Evolutionary conservation across 2,888 invertebrate species (phyloP).

Genomic region (Acrobeloides nanus): DNA sequence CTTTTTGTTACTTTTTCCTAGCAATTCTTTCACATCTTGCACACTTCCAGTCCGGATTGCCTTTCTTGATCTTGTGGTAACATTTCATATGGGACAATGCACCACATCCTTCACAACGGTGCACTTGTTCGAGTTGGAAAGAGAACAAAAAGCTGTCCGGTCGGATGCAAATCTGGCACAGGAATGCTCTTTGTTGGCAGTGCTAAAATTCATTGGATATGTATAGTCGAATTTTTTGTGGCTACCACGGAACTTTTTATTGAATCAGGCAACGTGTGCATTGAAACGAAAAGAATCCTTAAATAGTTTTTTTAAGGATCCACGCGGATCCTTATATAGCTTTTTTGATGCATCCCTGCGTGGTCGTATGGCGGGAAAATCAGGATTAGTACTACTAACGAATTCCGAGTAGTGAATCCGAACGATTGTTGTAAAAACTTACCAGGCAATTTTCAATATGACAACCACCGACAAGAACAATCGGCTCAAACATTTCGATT

Average conservation of each 20-base stretch:
- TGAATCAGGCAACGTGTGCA: no score
- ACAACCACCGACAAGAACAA: constrained; percentile 23
- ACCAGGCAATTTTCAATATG: constrained; percentile 26
- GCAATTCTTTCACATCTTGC: constrained; percentile 23
- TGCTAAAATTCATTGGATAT: constrained; percentile 12
- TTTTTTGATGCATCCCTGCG: no score
- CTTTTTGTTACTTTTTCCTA: constrained; percentile 15
- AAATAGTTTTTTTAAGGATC: no score
- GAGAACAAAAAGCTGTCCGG: constrained; percentile 32
- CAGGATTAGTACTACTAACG: no score
- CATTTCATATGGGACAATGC: constrained; percentile 30
- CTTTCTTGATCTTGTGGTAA: constrained; percentile 10
- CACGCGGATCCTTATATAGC: no score
- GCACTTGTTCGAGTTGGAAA: constrained; percentile 34
- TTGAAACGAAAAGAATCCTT: no score
- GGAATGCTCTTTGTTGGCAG: constrained; percentile 28
- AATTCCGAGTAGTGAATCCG: no score
- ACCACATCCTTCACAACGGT: constrained; percentile 36
- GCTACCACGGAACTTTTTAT: no score
- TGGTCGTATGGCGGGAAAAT: no score
- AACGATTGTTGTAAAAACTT: constrained; percentile 3
- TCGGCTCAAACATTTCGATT: constrained; percentile 28
- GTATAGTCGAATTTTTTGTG: background rate
- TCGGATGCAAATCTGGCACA: constrained; percentile 34
- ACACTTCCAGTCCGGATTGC: constrained; percentile 10